phyloP scores from a whole-genome alignment of 2,797 vertebrate species.

The Dromococcyx pavoninus region DNA sequence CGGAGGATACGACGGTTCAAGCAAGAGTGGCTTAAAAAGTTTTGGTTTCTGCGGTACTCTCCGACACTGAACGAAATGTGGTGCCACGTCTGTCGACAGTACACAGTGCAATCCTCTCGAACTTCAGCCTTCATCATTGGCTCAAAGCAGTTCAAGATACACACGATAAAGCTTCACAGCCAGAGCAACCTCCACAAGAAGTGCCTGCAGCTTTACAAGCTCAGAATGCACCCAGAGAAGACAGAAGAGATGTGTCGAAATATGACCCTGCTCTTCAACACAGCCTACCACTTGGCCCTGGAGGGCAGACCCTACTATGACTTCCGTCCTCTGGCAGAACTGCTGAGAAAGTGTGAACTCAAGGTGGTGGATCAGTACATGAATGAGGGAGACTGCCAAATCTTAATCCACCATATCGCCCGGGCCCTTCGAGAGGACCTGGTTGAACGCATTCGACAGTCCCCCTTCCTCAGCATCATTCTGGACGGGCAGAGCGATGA shows the following conservation, averaged over 20 bases:
- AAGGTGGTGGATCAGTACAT: constrained; percentile 98
- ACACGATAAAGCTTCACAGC: constrained; percentile 97
- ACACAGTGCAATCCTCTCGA: constrained; percentile 94
- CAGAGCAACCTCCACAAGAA: constrained; percentile 99
- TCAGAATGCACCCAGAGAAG: constrained; percentile 97
- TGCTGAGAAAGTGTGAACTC: constrained; percentile 93
- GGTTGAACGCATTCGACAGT: constrained; percentile 91
- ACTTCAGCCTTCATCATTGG: constrained; percentile 97
- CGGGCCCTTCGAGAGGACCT: constrained; percentile 90
- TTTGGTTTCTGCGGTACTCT: constrained; percentile 97
- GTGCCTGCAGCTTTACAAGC: constrained; percentile 96
- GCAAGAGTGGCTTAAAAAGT: constrained; percentile 98
- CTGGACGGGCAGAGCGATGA: constrained; percentile 92
- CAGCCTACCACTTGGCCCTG: constrained; percentile 91
- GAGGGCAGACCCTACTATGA: constrained; percentile 93
- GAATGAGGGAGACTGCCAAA: constrained; percentile 95
- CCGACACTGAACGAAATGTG: constrained; percentile 96
- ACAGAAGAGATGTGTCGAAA: constrained; percentile 97
- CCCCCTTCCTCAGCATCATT: constrained; percentile 91
- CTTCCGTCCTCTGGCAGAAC: constrained; percentile 90
- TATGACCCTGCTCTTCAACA: constrained; percentile 94
- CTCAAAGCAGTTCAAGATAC: constrained; percentile 98
- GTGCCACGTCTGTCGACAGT: constrained; percentile 98
- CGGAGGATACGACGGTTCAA: constrained; percentile 94
- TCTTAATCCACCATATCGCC: constrained; percentile 92